phyloP scores from a whole-genome alignment of 64 coral and sea anemone species.

The Cladopsammia gracilis region DNA sequence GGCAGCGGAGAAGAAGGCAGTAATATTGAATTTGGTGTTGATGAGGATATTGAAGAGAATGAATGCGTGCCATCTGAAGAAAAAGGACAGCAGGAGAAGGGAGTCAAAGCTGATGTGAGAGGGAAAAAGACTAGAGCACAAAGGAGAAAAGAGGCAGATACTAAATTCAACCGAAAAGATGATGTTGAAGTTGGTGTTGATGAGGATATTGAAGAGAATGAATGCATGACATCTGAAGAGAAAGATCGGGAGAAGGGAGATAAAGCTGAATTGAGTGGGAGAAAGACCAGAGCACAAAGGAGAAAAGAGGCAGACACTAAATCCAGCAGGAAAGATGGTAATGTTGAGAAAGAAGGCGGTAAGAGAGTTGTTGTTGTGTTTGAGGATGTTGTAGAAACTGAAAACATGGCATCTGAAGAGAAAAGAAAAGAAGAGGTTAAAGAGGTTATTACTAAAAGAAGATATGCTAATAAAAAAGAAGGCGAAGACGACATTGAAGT shows the following conservation, averaged over 20 bases:
- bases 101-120: no score
- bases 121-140: not conserved
- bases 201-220: no score
- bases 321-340: not conserved
- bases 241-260: not conserved
- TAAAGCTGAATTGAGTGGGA: not conserved
- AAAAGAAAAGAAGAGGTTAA: not conserved
- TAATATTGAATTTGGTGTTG: not conserved
- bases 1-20: not conserved
- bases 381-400: no score
- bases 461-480: no score
- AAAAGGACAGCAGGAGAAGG: not conserved
- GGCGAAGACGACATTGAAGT: no score
- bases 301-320: not conserved
- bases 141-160: not conserved
- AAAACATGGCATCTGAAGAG: not conserved
- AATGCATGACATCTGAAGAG: not conserved
- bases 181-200: not conserved
- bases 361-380: not conserved
- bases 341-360: not conserved
- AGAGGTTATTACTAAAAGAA: no score
- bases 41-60: not conserved
- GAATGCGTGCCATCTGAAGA: not conserved
- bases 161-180: not conserved
- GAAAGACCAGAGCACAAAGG: constrained; percentile 2